Evolutionary conservation across 2,113 vertebrate species (phyloP), one percentile per base, ranked within the genome.

Genomic region (Heloderma charlesbogerti): DNA sequence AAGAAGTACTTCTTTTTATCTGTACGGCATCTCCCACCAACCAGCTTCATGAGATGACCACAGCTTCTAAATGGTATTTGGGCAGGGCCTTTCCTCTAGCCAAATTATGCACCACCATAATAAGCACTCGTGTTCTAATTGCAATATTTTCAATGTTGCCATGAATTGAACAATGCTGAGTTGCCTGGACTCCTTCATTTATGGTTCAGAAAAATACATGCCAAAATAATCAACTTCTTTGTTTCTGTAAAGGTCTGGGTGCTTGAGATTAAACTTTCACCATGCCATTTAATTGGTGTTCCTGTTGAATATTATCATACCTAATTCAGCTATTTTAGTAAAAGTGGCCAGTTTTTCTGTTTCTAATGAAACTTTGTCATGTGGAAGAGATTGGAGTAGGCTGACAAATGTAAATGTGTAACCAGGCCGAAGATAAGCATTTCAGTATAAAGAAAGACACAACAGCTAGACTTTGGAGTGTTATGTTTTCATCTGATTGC

Each of bases 381-480:
- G 77, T 37, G 34, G 74, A 79, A 91, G 90, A 92, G 91, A 7
- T 87, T 91, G 51, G 7, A 84, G 1, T 31, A 86, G 20, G 43
- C 69, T 90, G 89, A 84, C 63, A 91, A 92, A 37, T 74, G 82
- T 16, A 92, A 94, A 85, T 93, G 60, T 34, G 27, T 45, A 63
- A 88, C 34, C 37, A 7, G 90, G 54, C 27, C 88, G 18, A 83
- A 90, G 91, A 88, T 91, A 88, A 93, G 85, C 79, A 92, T 29
- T 72, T 80, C 77, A 77, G 71, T 54, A 83, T 34, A 87, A 95
- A 86, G 25, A 89, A 89, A 84, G n/a, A 71, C 37, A 66, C 45
- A 91, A 27, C 12, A 85, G 34, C 43, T 80, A 84, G 80, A 16
- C 34, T 40, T 92, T 48, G 48, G 29, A 45, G 34, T 22, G 48